Base-by-base conservation (phyloP, 2,113 vertebrate species). In the Megaptera novaeangliae region DNA sequence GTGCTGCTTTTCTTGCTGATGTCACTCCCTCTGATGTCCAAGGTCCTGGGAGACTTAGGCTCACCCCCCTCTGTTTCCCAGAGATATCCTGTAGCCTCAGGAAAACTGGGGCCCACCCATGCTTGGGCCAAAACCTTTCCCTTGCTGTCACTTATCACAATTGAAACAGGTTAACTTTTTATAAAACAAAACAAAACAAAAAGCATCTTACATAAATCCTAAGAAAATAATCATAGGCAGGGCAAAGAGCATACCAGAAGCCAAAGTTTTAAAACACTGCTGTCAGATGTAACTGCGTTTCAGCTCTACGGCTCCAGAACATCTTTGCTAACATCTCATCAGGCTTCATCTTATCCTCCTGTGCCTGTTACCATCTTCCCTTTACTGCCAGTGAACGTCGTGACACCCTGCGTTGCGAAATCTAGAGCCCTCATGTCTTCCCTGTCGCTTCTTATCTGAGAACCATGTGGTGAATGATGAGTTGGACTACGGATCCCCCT, bases 221-320 rank as follows among this genome's bases (percentile, higher is more conserved):
- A 75, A 94, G 63, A 46, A 69, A 95, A 69, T 75, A 27, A 81
- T 68, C 57, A 78, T 11, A 71, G n/a, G 11, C 46, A 34, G 39
- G 34, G 12, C 63, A 57, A 57, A 78, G 14, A 72, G 17, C 41
- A 68, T 25, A 5, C 8, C 6, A 63, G 2, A 36, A 41, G 13
- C 12, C 17, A 75, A 61, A 78, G 66, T 83, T 15, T 39, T 10
- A 55, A 36, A 78, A 31, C 17, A 12, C 18, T 13, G 7, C 2
- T 12, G 17, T 46, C 46, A 68, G 57, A 44, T 44, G 3, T 44
- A 34, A 39, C 41, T 6, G 12, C 0, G 7, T n/a, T 52, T 84
- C 5, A 64, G 11, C 27, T 44, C 18, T 1, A 0, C 0, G 0
- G 3, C 3, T 31, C 5, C 36, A 63, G 52, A 82, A 63, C 15